Base-by-base conservation (phyloP, 1,140 invertebrate species). In the Neodiprion lecontei region DNA sequence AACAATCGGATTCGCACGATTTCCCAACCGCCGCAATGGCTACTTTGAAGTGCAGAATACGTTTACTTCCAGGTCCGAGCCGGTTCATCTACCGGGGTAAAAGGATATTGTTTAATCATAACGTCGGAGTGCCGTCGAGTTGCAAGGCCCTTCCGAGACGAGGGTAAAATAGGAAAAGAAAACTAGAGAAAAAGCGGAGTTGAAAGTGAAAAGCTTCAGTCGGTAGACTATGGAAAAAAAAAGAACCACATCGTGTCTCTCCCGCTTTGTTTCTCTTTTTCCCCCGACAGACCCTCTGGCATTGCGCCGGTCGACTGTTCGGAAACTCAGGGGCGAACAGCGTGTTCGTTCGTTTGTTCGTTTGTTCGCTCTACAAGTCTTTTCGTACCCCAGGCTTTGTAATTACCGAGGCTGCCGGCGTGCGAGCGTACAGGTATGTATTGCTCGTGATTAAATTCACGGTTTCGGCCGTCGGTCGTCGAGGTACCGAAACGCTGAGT, bases 81-180 rank as follows among this genome's bases (percentile, higher is more conserved):
- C 17, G 17, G 17, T 21, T 21, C 17, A 21, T 21, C 17, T 40
- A 40, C 28, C 5, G 28, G 28, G 2, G 9, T 5, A 61, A 9
- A 61, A 61, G 53, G 53, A 61, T 61, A 61, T 61, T 61, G 53
- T 61, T 61, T 61, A 61, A 61, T 61, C 53, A 61, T 17, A 61
- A 17, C 53, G 53, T 5, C 53, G 53, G 11, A 61, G 53, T 61
- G 9, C 53, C n/a, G 53, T 61, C 53, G 5, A 12, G 53, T 61
- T 61, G n/a, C 9, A 14, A 12, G 53, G 53, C 53, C n/a, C 11
- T 61, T 61, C 9, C 53, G 53, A 14, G n/a, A 12, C 53, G 9
- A 14, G 53, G 53, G 11, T 61, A 7, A 17, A 61, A 40, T 40
- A 40, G 28, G 28, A 40, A 40, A 40, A 40, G 28, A 40, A 40